Evolutionary conservation across 1,140 invertebrate species (phyloP).

Genomic region (Colletes latitarsis): DNA sequence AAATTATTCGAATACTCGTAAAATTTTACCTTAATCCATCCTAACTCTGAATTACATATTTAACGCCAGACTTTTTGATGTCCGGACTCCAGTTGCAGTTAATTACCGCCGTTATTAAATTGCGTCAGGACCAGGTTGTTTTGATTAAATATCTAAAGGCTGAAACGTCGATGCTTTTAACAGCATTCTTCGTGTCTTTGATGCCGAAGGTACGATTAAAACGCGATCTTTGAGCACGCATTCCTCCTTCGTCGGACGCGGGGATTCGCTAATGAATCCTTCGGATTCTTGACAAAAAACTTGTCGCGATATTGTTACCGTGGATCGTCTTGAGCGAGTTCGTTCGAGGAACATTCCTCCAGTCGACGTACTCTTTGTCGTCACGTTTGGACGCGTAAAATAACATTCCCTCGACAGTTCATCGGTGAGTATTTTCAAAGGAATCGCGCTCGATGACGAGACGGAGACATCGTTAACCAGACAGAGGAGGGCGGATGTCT

Average conservation of each 20-base stretch:
- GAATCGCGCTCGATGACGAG: background rate
- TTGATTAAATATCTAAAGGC: conserved; percentile 14
- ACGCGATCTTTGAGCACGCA: background rate
- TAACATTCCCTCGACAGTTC: background rate
- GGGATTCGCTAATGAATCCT: background rate
- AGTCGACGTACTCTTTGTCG: too few relatives aligned
- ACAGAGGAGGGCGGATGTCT: conserved; percentile 7
- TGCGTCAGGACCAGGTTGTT: background rate
- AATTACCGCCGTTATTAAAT: conserved; percentile 8
- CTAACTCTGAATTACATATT: background rate
- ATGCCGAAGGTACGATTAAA: background rate
- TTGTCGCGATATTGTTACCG: background rate
- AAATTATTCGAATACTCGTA: too few relatives aligned
- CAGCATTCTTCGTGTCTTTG: background rate
- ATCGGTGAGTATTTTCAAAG: conserved; percentile 1
- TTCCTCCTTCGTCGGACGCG: background rate
- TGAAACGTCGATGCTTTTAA: conserved; percentile 16
- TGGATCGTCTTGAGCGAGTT: background rate
- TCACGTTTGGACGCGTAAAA: background rate
- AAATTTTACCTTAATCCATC: too few relatives aligned
- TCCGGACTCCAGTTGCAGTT: background rate
- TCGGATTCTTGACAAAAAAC: background rate
- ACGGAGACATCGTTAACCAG: background rate
- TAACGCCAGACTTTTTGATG: background rate
- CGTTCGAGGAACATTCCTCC: background rate